Percentiles rank a stretch among this genome's conserved stretches.
phyloP scores from a whole-genome alignment of 2,888 invertebrate genomes.

The Drosophila lutescens region DNA sequence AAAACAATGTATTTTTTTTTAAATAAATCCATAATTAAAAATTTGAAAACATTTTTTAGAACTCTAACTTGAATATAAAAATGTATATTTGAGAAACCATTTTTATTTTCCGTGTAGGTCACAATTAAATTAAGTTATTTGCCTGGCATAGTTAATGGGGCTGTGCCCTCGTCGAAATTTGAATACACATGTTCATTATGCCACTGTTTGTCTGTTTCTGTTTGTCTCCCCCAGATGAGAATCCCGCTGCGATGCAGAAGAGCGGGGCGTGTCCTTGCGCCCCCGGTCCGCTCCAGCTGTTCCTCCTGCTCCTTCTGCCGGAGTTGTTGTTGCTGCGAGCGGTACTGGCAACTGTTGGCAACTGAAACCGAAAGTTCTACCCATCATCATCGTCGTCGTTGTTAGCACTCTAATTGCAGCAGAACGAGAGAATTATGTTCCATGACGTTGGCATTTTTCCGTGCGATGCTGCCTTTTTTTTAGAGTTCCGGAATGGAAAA shows the following conservation, averaged over 20 bases:
- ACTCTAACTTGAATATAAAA: no score
- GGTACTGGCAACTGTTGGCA: conserved; percentile 40
- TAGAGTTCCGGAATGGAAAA: conserved; percentile 20
- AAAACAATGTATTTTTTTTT: no score
- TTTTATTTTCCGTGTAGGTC: conserved; percentile 18
- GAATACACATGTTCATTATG: conserved; percentile 49
- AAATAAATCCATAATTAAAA: no score
- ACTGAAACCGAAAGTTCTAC: conserved; percentile 27
- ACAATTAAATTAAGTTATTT: conserved; percentile 67
- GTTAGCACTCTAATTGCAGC: conserved; percentile 39
- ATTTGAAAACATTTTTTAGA: no score
- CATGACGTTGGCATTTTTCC: conserved; percentile 32
- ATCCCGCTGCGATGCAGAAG: conserved; percentile 95
- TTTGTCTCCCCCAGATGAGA: conserved; percentile 87
- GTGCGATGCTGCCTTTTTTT: conserved; percentile 16
- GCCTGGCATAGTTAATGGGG: conserved; percentile 26
- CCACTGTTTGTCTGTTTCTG: conserved; percentile 30
- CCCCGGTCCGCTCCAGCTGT: conserved; percentile 36
- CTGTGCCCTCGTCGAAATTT: conserved; percentile 33
- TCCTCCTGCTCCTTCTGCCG: conserved; percentile 30
- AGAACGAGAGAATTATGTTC: conserved; percentile 40
- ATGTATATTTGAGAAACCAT: no score
- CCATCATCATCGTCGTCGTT: conserved; percentile 30
- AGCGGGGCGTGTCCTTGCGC: conserved; percentile 85
- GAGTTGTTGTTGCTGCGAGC: conserved; percentile 30